These are phyloP conservation scores for Aplocera efformata DNA, from an alignment of 2,888 invertebrate genomes.

Conservation along the genomic window DNA sequence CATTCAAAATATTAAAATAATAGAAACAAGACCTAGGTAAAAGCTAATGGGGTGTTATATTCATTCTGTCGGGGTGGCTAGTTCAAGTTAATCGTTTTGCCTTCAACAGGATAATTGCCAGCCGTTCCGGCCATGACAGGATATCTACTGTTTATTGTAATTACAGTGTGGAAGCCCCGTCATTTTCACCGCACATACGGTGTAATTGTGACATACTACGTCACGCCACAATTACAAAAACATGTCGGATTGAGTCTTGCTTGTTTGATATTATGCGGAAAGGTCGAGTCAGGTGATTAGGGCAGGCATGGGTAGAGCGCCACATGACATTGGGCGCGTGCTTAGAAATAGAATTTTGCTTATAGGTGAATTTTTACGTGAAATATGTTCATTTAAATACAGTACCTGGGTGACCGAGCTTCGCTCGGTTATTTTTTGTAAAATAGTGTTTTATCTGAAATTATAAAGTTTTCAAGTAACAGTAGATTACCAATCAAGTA, in stretches of 20 bases:
- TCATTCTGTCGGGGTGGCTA: no score
- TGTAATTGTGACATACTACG: conserved; percentile 56
- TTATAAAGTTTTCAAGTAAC: no score
- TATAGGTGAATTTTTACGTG: no score
- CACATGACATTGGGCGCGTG: not conserved
- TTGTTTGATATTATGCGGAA: conserved; percentile 29
- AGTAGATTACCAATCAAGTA: no score
- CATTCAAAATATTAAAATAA: no score
- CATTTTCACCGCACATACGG: conserved; percentile 56
- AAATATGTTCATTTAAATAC: no score
- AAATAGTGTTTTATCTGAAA: no score
- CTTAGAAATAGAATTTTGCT: no score
- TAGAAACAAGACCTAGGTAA: no score
- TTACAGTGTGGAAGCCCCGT: conserved; percentile 30
- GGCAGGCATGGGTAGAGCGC: not conserved
- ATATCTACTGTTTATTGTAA: conserved; percentile 43
- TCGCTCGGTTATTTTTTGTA: no score
- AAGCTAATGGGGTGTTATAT: no score
- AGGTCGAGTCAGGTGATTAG: conserved; percentile 15
- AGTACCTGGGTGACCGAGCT: no score
- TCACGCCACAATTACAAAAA: conserved; percentile 61
- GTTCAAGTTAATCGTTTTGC: conserved; percentile 30
- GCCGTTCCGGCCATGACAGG: conserved; percentile 26
- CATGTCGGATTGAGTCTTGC: conserved; percentile 45
- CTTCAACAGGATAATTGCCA: conserved; percentile 25